Percentiles rank a stretch among this genome's conserved stretches.
Conservation (phyloP, 2,113 vertebrate species). For the Willisornis vidua region DNA sequence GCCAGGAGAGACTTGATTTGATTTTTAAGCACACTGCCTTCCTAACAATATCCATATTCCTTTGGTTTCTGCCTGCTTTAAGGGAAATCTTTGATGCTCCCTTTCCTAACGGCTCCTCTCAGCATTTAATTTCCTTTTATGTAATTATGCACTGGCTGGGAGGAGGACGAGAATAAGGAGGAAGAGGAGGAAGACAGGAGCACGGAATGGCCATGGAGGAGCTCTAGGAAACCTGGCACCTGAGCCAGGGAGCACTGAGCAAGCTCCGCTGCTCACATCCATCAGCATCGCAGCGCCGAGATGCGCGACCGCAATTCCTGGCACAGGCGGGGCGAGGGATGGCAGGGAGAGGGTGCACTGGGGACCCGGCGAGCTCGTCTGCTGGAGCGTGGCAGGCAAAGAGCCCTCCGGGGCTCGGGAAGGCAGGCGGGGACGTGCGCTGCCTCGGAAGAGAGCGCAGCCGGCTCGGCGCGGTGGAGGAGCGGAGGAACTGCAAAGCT, state of each 20-base stretch:
- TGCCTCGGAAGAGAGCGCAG: constrained; percentile 42
- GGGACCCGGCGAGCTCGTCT: background rate
- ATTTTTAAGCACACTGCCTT: constrained; percentile 5
- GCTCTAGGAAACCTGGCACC: background rate
- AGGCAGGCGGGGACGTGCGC: constrained; percentile 12
- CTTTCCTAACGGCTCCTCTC: background rate
- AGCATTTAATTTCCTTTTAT: constrained; percentile 1
- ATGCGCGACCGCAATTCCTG: background rate
- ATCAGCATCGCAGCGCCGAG: background rate
- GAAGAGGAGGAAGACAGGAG: background rate
- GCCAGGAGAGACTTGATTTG: background rate
- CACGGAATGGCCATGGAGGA: background rate
- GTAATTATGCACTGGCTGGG: rapidly evolving
- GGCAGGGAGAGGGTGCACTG: background rate
- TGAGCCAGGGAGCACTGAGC: background rate
- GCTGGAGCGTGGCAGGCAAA: constrained; percentile 19
- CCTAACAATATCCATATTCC: background rate
- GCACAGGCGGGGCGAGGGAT: background rate
- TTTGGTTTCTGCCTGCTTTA: background rate
- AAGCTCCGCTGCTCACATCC: background rate
- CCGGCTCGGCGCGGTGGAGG: background rate
- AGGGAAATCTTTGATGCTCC: background rate
- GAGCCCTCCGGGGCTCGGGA: constrained; percentile 16
- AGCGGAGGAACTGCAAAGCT: background rate
- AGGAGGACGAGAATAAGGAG: background rate